Evolutionary conservation across 2,797 vertebrate genomes (phyloP), one percentile per base, ranked within the genome.

Genomic region (Thalassophryne amazonica): DNA sequence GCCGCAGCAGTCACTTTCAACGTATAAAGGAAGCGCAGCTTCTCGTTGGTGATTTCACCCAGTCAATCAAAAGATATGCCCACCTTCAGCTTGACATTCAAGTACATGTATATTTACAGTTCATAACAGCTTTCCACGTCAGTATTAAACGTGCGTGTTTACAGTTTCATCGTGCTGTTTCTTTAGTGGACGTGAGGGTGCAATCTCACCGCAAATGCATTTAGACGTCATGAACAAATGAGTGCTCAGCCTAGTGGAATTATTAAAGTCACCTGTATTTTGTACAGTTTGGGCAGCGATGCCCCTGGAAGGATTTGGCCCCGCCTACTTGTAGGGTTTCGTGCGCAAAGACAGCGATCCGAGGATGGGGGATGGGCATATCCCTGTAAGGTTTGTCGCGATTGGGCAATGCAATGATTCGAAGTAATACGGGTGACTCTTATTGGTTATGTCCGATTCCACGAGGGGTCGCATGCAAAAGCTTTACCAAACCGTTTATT

Each of bases 401-500:
- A 90, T 92, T 92, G 88, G 91, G 32, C 27, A 2, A 17, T 3
- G 17, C 4, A 0, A 20, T 65, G 56, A 86, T 88, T 91, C 84
- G 79, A 90, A 90, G 69, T 35, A 90, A 76, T 33, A 91, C 83
- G 54, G 2, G 12, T 0, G n/a, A 0, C 6, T 25, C 5, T 37
- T 51, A 90, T 92, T 91, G 91, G 90, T 27, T 39, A 0, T 0
- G 1, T 0, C 0, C 33, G 11, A 63, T 69, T 59, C 78, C 80
- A 84, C 80, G 68, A 83, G 78, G 83, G 68, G 69, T 81, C 69
- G 69, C 66, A 60, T 53, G 69, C 55, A 68, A 65, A 81, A 73
- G 80, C 74, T 78, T 86, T 75, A 71, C 80, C 51, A 83, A 74
- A 67, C 78, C 89, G 70, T 89, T 90, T 92, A 91, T 91, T 93